These are phyloP conservation scores for Loriculus beryllinus DNA, from an alignment of 2,797 vertebrate genomes.

Conservation along the genomic window DNA sequence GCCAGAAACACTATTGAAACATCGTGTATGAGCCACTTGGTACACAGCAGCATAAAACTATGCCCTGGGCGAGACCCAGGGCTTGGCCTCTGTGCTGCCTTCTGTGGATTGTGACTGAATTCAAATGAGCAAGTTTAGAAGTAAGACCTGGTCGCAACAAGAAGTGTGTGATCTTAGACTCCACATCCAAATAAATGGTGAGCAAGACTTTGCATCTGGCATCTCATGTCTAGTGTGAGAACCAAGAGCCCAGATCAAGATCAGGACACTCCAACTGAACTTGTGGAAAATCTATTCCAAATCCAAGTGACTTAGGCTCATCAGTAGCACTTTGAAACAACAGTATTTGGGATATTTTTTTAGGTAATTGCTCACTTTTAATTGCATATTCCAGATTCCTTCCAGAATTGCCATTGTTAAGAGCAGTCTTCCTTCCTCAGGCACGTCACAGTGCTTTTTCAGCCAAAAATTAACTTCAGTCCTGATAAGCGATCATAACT, in stretches of 20 bases:
- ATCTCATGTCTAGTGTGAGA: neutral
- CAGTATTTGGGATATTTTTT: neutral
- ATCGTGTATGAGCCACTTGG: neutral
- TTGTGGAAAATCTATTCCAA: neutral
- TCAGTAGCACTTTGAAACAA: neutral
- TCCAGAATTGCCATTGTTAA: neutral
- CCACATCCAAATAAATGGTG: neutral
- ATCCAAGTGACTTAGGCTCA: neutral
- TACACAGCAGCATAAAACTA: neutral
- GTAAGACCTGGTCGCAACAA: neutral
- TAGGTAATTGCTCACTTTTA: neutral
- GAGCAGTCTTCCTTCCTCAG: neutral
- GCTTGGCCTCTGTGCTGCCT: neutral
- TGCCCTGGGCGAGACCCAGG: neutral
- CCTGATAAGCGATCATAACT: neutral
- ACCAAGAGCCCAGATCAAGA: neutral
- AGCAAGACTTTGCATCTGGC: neutral
- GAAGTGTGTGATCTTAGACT: neutral
- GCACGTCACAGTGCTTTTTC: neutral
- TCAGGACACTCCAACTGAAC: neutral
- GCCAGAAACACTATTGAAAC: neutral
- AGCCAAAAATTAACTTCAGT: conserved; percentile 2
- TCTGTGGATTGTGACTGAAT: neutral
- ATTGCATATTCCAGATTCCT: neutral
- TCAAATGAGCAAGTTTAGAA: neutral